A percentile compares a stretch with the other conserved stretches of the same genome.
Evolutionary conservation across 2,113 vertebrate genomes (phyloP).

Genomic region (Anarrhichthys ocellatus): DNA sequence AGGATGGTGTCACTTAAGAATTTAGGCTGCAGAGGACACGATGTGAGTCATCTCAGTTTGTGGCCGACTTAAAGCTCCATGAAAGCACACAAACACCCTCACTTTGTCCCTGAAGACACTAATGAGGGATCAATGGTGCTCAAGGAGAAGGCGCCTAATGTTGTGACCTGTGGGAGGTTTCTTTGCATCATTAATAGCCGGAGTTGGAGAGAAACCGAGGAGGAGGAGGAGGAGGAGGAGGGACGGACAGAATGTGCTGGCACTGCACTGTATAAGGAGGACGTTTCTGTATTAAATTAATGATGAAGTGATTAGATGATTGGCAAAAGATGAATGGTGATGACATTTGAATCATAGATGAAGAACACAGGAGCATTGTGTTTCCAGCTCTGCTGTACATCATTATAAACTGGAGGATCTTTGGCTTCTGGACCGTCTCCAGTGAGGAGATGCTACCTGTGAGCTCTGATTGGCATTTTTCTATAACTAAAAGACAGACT

Average conservation of each 20-base stretch:
- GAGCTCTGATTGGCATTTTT: background rate
- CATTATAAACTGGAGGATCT: background rate
- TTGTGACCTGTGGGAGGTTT: conserved; percentile 29
- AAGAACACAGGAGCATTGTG: no score
- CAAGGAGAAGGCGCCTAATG: background rate
- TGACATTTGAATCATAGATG: background rate
- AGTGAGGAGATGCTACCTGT: background rate
- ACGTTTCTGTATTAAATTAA: background rate
- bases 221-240: background rate
- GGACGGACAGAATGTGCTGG: background rate
- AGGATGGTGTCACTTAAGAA: background rate
- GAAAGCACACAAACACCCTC: background rate
- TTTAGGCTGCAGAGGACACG: background rate
- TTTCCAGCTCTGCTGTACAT: background rate
- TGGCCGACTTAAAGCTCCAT: background rate
- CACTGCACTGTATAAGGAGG: background rate
- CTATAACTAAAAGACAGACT: background rate
- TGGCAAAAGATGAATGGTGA: background rate
- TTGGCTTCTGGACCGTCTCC: background rate
- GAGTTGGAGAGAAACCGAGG: background rate
- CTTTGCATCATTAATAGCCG: background rate
- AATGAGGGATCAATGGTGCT: conserved; percentile 9
- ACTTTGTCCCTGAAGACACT: background rate
- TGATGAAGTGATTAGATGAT: background rate
- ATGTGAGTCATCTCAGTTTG: background rate